Percentiles rank a stretch among this genome's conserved stretches.
Evolutionary conservation across 2,797 vertebrate genomes (phyloP).

Genomic region (Phoeniculus purpureus): DNA sequence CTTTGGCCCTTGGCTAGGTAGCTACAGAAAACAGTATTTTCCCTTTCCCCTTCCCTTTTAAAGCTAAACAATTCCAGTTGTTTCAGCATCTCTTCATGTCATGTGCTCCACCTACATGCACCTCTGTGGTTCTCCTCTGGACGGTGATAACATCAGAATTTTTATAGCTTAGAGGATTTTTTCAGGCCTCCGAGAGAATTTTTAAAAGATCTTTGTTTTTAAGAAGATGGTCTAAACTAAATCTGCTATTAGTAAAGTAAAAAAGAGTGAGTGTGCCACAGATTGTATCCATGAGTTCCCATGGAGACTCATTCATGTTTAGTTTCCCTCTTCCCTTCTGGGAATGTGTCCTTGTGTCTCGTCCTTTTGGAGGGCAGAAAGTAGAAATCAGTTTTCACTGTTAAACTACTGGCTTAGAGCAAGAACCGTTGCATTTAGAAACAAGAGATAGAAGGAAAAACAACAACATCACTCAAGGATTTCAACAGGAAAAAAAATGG

Average conservation of each 20-base stretch:
- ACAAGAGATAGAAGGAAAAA: not conserved
- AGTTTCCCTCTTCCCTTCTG: not conserved
- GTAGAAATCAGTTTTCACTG: not conserved
- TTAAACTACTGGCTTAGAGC: not conserved
- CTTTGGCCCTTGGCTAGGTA: rapidly evolving
- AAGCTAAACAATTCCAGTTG: not conserved
- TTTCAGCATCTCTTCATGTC: not conserved
- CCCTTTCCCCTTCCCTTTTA: not conserved
- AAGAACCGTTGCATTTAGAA: not conserved
- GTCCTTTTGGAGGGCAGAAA: not conserved
- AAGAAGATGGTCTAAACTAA: not conserved
- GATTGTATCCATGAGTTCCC: not conserved
- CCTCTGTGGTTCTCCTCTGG: not conserved
- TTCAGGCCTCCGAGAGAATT: not conserved
- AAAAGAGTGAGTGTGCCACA: not conserved
- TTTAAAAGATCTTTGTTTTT: not conserved
- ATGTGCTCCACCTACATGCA: not conserved
- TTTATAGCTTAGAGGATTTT: not conserved
- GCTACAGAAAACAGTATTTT: not conserved
- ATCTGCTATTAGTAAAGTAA: not conserved
- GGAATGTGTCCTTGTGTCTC: not conserved
- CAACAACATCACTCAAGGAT: not conserved
- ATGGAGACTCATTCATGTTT: not conserved
- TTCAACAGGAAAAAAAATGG: not conserved
- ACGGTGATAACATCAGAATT: not conserved